Evolutionary conservation across 2,797 vertebrate genomes (phyloP).

Genomic region (Carapus acus): DNA sequence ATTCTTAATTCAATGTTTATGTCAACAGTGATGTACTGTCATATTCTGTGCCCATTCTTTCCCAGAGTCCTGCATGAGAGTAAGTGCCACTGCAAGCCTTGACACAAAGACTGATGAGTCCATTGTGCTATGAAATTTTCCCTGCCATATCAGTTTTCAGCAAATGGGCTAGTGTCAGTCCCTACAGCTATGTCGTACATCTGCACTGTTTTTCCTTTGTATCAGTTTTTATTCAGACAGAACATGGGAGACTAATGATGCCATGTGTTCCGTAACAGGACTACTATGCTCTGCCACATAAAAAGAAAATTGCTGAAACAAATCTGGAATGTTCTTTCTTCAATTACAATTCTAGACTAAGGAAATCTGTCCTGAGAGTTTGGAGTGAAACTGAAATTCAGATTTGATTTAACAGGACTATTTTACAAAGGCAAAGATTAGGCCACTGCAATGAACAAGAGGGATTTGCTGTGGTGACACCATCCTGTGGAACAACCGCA

Average conservation of each 20-base stretch:
- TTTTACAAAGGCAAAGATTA: constrained; percentile 8
- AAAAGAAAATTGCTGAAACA: constrained; percentile 13
- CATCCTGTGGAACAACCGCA: too few species aligned
- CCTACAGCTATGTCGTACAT: constrained; percentile 52
- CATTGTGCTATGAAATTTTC: constrained; percentile 50
- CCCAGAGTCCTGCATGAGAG: background rate
- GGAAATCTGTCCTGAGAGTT: background rate
- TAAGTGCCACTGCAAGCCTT: constrained; percentile 15
- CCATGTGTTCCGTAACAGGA: constrained; percentile 40
- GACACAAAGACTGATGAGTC: constrained; percentile 53
- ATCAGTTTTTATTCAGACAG: constrained; percentile 59
- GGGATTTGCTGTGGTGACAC: too few species aligned
- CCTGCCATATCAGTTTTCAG: constrained; percentile 55
- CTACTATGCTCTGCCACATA: constrained; percentile 34
- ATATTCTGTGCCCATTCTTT: constrained; percentile 9
- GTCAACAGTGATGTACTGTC: constrained; percentile 8
- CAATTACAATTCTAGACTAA: constrained; percentile 2
- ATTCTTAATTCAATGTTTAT: constrained; percentile 21
- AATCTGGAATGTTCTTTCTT: constrained; percentile 1
- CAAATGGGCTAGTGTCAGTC: constrained; percentile 54
- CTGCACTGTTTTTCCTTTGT: constrained; percentile 29
- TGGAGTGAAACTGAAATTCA: background rate
- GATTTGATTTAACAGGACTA: background rate
- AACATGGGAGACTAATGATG: constrained; percentile 40
- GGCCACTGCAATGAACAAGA: constrained; percentile 3